Percentiles rank a stretch among this genome's conserved stretches.
phyloP scores from a whole-genome alignment of 2,797 vertebrate species.

The Eidolon dupreanum region DNA sequence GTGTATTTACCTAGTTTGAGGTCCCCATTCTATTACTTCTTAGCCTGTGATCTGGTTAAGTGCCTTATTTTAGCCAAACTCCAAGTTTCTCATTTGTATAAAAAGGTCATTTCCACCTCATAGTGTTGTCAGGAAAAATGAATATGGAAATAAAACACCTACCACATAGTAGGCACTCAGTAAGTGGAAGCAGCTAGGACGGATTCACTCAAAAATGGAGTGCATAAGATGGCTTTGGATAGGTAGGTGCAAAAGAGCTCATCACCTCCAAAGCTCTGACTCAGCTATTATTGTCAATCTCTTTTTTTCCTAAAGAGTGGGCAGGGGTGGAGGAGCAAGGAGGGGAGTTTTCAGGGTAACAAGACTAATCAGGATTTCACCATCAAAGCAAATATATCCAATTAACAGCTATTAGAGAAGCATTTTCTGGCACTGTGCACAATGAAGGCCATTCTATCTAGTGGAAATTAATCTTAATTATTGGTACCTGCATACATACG shows the following conservation, averaged over 20 bases:
- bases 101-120: not conserved
- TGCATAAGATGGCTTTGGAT: not conserved
- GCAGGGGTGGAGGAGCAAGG: conserved; percentile 45
- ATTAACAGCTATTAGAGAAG: conserved; percentile 88
- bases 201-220: not conserved
- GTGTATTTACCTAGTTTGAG: not conserved
- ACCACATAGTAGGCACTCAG: not conserved
- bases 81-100: not conserved
- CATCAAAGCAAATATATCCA: conserved; percentile 88
- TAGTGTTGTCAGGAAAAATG: not conserved
- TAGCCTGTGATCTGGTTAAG: not conserved
- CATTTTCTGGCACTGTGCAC: conserved; percentile 87
- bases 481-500: conserved; percentile 88
- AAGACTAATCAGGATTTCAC: conserved; percentile 89
- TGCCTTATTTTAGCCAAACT: not conserved
- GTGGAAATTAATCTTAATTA: conserved; percentile 95
- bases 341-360: conserved; percentile 82
- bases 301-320: conserved; percentile 77
- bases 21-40: not conserved
- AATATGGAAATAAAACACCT: not conserved
- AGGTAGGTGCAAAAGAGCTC: not conserved
- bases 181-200: not conserved
- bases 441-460: conserved; percentile 89
- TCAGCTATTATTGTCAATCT: conserved; percentile 78
- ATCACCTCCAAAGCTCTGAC: conserved; percentile 66